phyloP scores from a whole-genome alignment of 2,113 vertebrate species.

The Chionodraco myersi region DNA sequence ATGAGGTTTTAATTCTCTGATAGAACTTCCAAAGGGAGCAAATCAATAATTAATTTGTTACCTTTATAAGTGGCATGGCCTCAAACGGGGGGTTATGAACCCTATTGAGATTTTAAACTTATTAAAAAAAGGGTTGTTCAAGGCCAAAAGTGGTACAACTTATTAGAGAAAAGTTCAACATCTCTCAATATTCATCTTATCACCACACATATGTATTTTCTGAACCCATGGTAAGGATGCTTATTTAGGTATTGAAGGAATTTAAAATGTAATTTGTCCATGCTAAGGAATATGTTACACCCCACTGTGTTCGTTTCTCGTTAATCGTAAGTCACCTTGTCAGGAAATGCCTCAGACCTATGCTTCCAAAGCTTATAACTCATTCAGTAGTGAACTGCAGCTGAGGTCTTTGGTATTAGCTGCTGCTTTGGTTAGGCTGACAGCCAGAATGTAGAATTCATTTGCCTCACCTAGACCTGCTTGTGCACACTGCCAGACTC shows the following conservation, averaged over 20 bases:
- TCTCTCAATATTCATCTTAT: too few species aligned
- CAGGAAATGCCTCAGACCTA: background rate
- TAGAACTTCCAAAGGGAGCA: slow-evolving; percentile 29
- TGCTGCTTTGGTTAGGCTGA: slow-evolving; percentile 25
- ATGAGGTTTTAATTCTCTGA: slow-evolving; percentile 28
- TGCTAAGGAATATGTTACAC: background rate
- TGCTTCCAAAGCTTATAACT: slow-evolving; percentile 15
- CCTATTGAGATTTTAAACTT: too few species aligned
- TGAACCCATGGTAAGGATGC: too few species aligned
- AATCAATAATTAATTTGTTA: slow-evolving; percentile 36
- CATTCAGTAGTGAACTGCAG: slow-evolving; percentile 6
- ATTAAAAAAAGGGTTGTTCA: too few species aligned
- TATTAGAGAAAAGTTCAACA: too few species aligned
- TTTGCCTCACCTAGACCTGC: slow-evolving; percentile 56
- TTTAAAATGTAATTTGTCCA: background rate
- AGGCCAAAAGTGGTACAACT: too few species aligned
- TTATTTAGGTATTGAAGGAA: background rate
- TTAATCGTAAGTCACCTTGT: background rate
- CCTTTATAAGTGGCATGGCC: slow-evolving; percentile 9
- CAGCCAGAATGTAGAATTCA: slow-evolving; percentile 49
- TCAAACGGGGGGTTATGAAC: slow-evolving; percentile 21
- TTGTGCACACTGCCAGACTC: slow-evolving; percentile 42
- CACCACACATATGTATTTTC: too few species aligned
- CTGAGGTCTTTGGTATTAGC: slow-evolving; percentile 14
- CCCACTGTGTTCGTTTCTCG: background rate